phyloP scores from a whole-genome alignment of 1,140 invertebrate genomes.

The Drosophila arawakana region DNA sequence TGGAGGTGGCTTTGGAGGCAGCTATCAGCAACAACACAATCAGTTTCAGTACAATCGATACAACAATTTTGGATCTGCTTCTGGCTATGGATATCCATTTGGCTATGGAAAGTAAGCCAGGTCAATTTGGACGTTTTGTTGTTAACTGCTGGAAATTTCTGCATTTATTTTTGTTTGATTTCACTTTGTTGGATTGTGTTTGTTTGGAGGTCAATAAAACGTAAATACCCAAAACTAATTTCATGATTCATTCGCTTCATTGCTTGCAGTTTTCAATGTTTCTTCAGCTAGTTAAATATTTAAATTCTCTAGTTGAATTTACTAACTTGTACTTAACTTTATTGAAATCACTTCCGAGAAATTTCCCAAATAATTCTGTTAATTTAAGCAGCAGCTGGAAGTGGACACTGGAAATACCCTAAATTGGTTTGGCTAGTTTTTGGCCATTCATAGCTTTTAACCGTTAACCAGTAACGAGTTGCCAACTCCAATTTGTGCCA shows the following conservation, averaged over 20 bases:
- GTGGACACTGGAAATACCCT: constrained; percentile 5
- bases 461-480: not conserved
- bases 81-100: constrained; percentile 55
- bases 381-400: not conserved
- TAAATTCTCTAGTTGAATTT: not conserved
- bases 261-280: not conserved
- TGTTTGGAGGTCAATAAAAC: constrained; percentile 76
- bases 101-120: constrained; percentile 56
- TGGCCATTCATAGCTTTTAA: constrained; percentile 23
- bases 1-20: constrained; percentile 27
- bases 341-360: not conserved
- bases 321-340: not conserved
- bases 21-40: constrained; percentile 66
- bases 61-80: constrained; percentile 52
- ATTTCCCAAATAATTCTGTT: not conserved
- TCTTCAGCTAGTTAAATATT: not conserved
- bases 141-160: constrained; percentile 61
- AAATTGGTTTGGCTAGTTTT: not conserved
- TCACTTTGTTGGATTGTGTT: constrained; percentile 62
- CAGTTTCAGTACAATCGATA: constrained; percentile 58
- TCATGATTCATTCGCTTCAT: constrained; percentile 55
- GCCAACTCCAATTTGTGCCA: constrained; percentile 8
- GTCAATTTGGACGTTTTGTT: constrained; percentile 24
- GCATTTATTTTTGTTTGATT: constrained; percentile 66
- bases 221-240: constrained; percentile 62